Evolutionary conservation across 2,888 invertebrate species (phyloP), one percentile per base, ranked within the genome.

Genomic region (Cantharis flavilabris): DNA sequence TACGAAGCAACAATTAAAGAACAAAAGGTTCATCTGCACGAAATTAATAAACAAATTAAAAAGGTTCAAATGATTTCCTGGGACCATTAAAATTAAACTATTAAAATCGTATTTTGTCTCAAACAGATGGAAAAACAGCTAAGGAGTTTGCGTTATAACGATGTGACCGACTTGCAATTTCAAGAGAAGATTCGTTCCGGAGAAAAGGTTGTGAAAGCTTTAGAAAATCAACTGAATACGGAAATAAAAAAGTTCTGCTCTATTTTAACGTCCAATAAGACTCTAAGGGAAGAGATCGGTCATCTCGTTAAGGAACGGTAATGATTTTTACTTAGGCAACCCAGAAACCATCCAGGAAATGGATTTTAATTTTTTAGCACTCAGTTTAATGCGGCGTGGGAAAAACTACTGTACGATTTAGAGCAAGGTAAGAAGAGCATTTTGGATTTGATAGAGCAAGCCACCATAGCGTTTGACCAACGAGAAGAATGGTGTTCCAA

Each of bases 391-490:
- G 90, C 91, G 3, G 90, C 95, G 78, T 96, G 96, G 93, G 93
- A 94, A 85, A 93, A 93, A 83, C 91, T 96, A 84, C 92, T 95
- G 62, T 92, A 92, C 70, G 93, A 95, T 73, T 90, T 97, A 70
- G 93, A 93, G 85, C 91, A 92, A 64, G 95, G 96, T 1, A 96
- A 97, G 85, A 93, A 94, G 78, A 92, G 94, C 83, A 96, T 97
- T 86, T 92, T 95, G 81, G 96, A 96, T 84, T 89, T 97, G 76
- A 95, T 98, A 78, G 97, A 97, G 83, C 95, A 95, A 83, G 95
- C 97, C 0, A 97, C 96, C 18, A 90, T 94, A 63, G 95, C 97
- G 1, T 98, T 96, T 85, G 97, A 97, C 88, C 96, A 96, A 88
- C 91, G 97, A 76, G 97, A 94, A 86, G 94, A 95, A 85, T 92